Conservation (phyloP, 2,113 vertebrate species). For the Acanthisitta chloris region DNA sequence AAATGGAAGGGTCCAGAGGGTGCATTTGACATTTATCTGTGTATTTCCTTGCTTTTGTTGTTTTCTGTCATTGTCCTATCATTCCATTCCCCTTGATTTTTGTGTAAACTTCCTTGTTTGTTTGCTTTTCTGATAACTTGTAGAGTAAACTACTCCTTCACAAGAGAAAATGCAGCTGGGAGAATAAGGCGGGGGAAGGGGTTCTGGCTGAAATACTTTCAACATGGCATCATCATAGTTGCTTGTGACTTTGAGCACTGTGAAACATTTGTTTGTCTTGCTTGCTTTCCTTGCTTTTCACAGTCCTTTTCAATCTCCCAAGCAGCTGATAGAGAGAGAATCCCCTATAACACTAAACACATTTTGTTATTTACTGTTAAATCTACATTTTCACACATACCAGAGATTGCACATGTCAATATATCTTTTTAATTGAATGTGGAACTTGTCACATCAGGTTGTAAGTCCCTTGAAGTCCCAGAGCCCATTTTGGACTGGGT, state of each 20-base stretch:
- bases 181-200: not conserved
- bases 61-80: slow-evolving; percentile 60
- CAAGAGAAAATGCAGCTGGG: slow-evolving; percentile 25
- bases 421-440: slow-evolving; percentile 10
- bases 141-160: slow-evolving; percentile 30
- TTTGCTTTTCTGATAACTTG: slow-evolving; percentile 70
- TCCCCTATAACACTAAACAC: not conserved
- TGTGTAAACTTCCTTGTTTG: slow-evolving; percentile 72
- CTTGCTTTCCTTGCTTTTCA: not conserved
- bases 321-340: not conserved
- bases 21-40: slow-evolving; percentile 58
- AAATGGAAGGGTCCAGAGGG: slow-evolving; percentile 46
- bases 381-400: slow-evolving; percentile 10
- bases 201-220: slow-evolving; percentile 23
- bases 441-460: slow-evolving; percentile 31
- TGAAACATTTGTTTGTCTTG: slow-evolving; percentile 11
- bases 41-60: slow-evolving; percentile 61
- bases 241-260: slow-evolving; percentile 22
- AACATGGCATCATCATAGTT: slow-evolving; percentile 2
- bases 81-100: slow-evolving; percentile 61
- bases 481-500: not conserved
- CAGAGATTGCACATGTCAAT: not conserved
- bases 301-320: not conserved
- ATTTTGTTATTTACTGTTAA: slow-evolving; percentile 30
- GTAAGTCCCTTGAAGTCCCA: slow-evolving; percentile 36